Conservation (phyloP, 2,113 vertebrate genomes). For the Felis chaus region DNA sequence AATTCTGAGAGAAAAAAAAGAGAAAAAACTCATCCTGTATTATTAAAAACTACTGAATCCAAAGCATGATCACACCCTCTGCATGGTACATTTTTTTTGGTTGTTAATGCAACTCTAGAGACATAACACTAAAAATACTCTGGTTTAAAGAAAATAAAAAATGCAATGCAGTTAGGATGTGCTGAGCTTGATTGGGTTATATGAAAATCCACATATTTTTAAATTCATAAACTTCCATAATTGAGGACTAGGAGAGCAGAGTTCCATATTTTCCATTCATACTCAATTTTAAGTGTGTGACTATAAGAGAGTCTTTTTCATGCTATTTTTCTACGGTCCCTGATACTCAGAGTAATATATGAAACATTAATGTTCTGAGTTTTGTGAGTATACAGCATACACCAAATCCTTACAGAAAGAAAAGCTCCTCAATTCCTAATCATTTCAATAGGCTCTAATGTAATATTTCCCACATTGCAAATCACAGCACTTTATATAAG, state of each 20-base stretch:
- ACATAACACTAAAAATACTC: not conserved
- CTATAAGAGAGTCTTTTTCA: slow-evolving; percentile 75
- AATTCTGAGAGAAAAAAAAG: not conserved
- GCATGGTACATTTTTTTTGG: too few relatives aligned
- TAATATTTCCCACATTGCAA: slow-evolving; percentile 83
- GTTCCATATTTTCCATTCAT: slow-evolving; percentile 73
- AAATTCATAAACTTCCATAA: slow-evolving; percentile 41
- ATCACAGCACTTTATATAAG: slow-evolving; percentile 80
- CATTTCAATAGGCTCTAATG: slow-evolving; percentile 81
- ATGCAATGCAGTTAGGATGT: not conserved
- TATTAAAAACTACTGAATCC: not conserved
- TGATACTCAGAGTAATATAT: slow-evolving; percentile 71
- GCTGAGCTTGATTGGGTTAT: not conserved
- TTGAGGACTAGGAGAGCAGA: slow-evolving; percentile 38
- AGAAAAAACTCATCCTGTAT: not conserved
- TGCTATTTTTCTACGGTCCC: slow-evolving; percentile 72
- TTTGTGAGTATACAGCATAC: slow-evolving; percentile 73
- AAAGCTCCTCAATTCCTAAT: slow-evolving; percentile 83
- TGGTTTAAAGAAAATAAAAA: not conserved
- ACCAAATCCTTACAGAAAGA: slow-evolving; percentile 77
- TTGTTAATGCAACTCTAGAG: not conserved
- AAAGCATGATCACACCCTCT: not conserved
- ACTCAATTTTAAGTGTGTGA: slow-evolving; percentile 79
- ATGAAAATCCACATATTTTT: not conserved
- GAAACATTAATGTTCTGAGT: slow-evolving; percentile 80